A percentile compares a stretch with the other conserved stretches of the same genome.
phyloP scores from a whole-genome alignment of 2,888 invertebrate species.

The Cantharis nigra region DNA sequence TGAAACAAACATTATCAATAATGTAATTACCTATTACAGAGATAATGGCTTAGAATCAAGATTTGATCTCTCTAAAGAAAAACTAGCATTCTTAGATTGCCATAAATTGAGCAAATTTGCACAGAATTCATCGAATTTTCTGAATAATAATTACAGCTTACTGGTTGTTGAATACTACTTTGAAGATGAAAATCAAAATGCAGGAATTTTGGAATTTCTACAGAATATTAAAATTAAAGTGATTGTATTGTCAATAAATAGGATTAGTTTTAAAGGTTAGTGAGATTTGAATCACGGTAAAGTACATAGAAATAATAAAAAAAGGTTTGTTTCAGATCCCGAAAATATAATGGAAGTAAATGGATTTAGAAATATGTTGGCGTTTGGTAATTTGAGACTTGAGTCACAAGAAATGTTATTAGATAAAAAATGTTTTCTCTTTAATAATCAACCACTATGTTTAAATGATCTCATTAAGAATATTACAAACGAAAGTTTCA shows the following conservation, averaged over 20 bases:
- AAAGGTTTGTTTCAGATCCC: not conserved
- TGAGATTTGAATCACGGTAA: not conserved
- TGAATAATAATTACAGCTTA: not conserved
- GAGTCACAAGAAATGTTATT: slow-evolving; percentile 4
- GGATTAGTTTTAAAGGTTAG: not conserved
- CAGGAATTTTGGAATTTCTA: not conserved
- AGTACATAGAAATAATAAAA: not conserved
- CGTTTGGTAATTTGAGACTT: slow-evolving; percentile 6
- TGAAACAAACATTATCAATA: slow-evolving; percentile 16
- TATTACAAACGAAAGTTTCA: not conserved
- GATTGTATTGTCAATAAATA: slow-evolving; percentile 3
- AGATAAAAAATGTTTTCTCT: not conserved
- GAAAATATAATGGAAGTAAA: not conserved
- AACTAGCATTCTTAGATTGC: slow-evolving; percentile 3
- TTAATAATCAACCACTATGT: not conserved
- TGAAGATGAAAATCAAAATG: not conserved
- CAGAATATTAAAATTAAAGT: not conserved
- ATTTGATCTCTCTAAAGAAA: not conserved
- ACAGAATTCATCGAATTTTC: not conserved
- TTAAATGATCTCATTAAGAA: slow-evolving; percentile 5
- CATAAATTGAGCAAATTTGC: not conserved
- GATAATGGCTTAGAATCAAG: not conserved
- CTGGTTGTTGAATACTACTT: slow-evolving; percentile 11
- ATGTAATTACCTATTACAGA: slow-evolving; percentile 3
- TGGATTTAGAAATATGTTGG: slow-evolving; percentile 8